These are phyloP conservation scores for Corythornis madagascariensis DNA, from an alignment of 2,113 vertebrate species.

Conservation along the genomic window DNA sequence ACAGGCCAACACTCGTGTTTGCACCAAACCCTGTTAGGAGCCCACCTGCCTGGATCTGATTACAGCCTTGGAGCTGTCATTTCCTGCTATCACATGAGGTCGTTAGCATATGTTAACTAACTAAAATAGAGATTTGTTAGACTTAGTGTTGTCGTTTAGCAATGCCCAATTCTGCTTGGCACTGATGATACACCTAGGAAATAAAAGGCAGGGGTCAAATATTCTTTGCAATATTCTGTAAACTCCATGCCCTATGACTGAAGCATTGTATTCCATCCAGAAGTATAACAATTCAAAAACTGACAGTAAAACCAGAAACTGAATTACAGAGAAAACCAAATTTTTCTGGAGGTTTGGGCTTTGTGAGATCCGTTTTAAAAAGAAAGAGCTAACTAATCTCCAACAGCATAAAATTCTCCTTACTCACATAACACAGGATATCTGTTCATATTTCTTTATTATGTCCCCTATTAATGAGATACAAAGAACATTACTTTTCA, in stretches of 20 bases:
- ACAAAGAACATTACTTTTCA: not conserved
- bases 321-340: not conserved
- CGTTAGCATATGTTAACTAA: not conserved
- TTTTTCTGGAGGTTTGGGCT: not conserved
- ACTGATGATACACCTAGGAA: conserved; percentile 9
- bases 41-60: conserved; percentile 52
- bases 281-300: not conserved
- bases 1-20: not conserved
- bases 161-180: not conserved
- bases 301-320: not conserved
- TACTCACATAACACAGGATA: not conserved
- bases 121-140: not conserved
- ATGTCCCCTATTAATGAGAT: not conserved
- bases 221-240: not conserved
- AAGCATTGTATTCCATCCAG: not conserved
- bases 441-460: not conserved
- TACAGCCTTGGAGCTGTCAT: conserved; percentile 41
- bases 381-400: not conserved
- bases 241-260: not conserved
- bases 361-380: not conserved
- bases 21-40: not conserved
- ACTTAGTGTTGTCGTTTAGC: not conserved
- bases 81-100: conserved; percentile 37
- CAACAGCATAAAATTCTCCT: not conserved
- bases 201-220: conserved; percentile 44